phyloP scores from a whole-genome alignment of 2,888 invertebrate genomes.

The Hofmannophila pseudospretella region DNA sequence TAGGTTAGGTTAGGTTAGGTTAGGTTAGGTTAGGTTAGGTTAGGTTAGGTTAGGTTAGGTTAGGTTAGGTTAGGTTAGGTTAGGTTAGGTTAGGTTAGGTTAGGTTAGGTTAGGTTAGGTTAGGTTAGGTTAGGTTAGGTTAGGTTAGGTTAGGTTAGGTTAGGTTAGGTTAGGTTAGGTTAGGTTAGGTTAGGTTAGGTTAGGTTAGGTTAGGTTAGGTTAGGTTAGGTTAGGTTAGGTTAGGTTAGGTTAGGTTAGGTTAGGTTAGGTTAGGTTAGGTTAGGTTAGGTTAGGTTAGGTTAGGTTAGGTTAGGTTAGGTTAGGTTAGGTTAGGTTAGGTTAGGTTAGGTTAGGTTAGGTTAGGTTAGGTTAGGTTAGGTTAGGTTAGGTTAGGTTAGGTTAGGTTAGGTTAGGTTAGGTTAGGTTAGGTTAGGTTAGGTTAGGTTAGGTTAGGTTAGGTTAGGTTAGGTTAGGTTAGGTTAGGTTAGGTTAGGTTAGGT shows the following conservation, averaged over 20 bases:
- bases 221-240: slow-evolving; percentile 17
- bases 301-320: too few relatives aligned
- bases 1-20: slow-evolving; percentile 17
- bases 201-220: slow-evolving; percentile 24
- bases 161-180: slow-evolving; percentile 23
- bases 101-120: slow-evolving; percentile 22
- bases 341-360: too few relatives aligned
- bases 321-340: too few relatives aligned
- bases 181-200: slow-evolving; percentile 23
- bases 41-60: slow-evolving; percentile 16
- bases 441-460: too few relatives aligned
- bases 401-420: too few relatives aligned
- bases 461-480: too few relatives aligned
- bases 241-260: slow-evolving; percentile 14
- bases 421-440: too few relatives aligned
- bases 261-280: slow-evolving; percentile 15
- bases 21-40: slow-evolving; percentile 16
- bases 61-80: slow-evolving; percentile 16
- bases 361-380: too few relatives aligned
- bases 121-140: slow-evolving; percentile 24
- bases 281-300: slow-evolving; percentile 7
- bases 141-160: slow-evolving; percentile 24
- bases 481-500: too few relatives aligned
- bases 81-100: slow-evolving; percentile 18
- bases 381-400: too few relatives aligned